Evolutionary conservation across 2,888 invertebrate genomes (phyloP), one percentile per base, ranked within the genome.

Genomic region (Zootermopsis nevadensis): DNA sequence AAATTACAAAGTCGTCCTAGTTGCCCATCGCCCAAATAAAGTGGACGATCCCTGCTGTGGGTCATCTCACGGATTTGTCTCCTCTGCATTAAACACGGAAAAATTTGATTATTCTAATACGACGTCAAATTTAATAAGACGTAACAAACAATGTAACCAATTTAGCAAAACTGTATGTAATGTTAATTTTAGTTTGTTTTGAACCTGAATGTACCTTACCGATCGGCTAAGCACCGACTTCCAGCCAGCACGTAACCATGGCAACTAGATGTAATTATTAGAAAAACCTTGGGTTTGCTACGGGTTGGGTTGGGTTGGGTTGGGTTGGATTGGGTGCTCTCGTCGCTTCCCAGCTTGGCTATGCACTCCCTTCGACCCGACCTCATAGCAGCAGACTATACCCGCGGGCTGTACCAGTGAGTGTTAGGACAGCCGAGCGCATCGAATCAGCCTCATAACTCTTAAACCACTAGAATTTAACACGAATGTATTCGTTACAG

Each of bases 191-290:
- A 69, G 31, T 31, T 30, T 31, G 69, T 69, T 69, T 77, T 77
- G 82, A 66, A 30, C 22, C 24, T 22, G 77, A 30, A 60, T 82
- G 86, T 86, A 86, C 86, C 86, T 84, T 86, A 87, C 86, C 86
- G 87, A 87, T 86, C 87, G 87, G 85, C 83, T 77, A 83, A 83
- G 86, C 84, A 77, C 79, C 42, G 67, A 79, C 67, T 69, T 48
- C 69, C 83, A 55, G 82, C 84, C 76, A 76, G 82, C 80, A 82
- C 77, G 84, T 84, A 77, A 77, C 87, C 86, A 86, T 87, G 86
- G 87, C 85, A 86, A 87, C 87, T 85, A 85, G 83, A 84, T 86
- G 86, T 87, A 87, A 87, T 87, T 87, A 87, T 86, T 87, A 87
- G 85, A 85, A 85, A 85, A 85, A 85, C 85, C 85, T 85, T 85